Base-by-base conservation (phyloP, 2,888 invertebrate species). In the Heteromyza rotundicornis region DNA sequence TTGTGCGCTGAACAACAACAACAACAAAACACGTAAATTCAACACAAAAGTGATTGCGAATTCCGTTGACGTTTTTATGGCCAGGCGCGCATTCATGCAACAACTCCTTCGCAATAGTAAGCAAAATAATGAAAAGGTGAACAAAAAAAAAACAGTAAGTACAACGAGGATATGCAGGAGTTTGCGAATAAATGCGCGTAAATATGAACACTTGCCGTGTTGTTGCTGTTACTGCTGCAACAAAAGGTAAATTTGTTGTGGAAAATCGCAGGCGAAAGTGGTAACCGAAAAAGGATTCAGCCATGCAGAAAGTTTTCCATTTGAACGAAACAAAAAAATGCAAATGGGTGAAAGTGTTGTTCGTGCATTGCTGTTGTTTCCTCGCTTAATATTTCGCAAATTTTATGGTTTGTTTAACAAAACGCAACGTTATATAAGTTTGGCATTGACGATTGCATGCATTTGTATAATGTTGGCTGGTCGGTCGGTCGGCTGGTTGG, bases 391-490 rank as follows among this genome's bases (percentile, higher is more conserved):
- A 20, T 57, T 22, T 69, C 68, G 68, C 70, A 76, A 70, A 73
- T 68, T 69, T 73, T 76, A 76, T 74, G 74, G 75, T 73, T 76
- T 74, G 74, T 76, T 71, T 68, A 71, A 73, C 75, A 74, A 72
- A 70, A 74, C 73, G 71, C 73, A 72, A 73, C 69, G 63, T 69
- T 69, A 65, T 68, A 57, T 57, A 57, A 57, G 57, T 19, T n/a
- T 40, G 40, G 16, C n/a, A 40, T 40, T 40, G 3, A 40, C n/a
- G 40, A 8, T 40, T 40, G 40, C 40, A 40, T 40, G n/a, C n/a
- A 14, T 40, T 40, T n/a, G 10, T 40, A 40, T 14, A 40, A 40
- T 3, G 40, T n/a, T 7, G 5, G 32, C 32, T n/a, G n/a, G n/a
- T n/a, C n/a, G n/a, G n/a, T n/a, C n/a, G n/a, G n/a, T n/a, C n/a